Percentiles rank a stretch among this genome's conserved stretches.
Evolutionary conservation across 1,140 invertebrate species (phyloP).

Genomic region (Caenorhabditis remanei): DNA sequence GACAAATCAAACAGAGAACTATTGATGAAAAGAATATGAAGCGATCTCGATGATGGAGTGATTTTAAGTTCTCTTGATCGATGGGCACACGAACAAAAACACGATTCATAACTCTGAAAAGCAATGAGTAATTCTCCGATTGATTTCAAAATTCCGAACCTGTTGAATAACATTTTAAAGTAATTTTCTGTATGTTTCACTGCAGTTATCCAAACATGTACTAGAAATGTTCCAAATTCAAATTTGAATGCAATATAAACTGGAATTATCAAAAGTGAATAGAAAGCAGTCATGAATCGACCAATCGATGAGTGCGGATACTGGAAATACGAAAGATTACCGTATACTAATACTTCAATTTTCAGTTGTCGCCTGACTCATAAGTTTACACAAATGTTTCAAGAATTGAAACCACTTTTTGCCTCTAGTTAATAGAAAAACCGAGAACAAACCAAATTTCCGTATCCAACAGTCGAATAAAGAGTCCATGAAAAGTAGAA

Average conservation of each 20-base stretch:
- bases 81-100: background rate
- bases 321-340: background rate
- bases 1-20: background rate
- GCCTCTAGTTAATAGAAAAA: background rate
- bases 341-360: background rate
- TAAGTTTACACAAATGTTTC: no score
- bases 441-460: constrained; percentile 17
- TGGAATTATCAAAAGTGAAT: constrained; percentile 40
- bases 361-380: background rate
- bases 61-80: background rate
- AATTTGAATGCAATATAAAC: constrained; percentile 41
- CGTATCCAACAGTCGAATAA: constrained; percentile 44
- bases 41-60: constrained; percentile 9
- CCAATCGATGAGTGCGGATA: background rate
- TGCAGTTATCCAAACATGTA: background rate
- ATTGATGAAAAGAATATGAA: constrained; percentile 28
- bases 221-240: constrained; percentile 40
- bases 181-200: background rate
- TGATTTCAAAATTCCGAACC: background rate
- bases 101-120: background rate
- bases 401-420: no score
- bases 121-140: background rate
- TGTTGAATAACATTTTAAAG: background rate
- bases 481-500: constrained; percentile 24
- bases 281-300: background rate